These are phyloP conservation scores for Euproctis similis DNA, from an alignment of 2,888 invertebrate genomes.

Conservation along the genomic window DNA sequence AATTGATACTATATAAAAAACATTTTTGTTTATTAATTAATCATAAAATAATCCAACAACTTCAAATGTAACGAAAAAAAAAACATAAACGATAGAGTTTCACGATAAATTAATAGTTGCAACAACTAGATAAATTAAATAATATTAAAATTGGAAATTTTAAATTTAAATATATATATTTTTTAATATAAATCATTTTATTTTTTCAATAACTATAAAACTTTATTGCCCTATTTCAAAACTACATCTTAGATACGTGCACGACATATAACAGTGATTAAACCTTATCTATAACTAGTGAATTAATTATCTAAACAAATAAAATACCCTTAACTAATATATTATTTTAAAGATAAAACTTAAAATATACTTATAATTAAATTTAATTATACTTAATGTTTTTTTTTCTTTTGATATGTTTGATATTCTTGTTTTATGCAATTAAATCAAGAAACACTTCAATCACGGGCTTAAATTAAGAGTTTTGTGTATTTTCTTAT, in stretches of 20 bases:
- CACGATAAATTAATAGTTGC: no score
- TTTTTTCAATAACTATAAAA: slow-evolving; percentile 42
- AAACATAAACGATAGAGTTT: no score
- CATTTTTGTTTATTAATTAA: slow-evolving; percentile 16
- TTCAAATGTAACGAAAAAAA: no score
- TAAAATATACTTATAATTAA: slow-evolving; percentile 33
- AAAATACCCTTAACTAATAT: slow-evolving; percentile 31
- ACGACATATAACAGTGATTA: slow-evolving; percentile 76
- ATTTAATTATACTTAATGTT: slow-evolving; percentile 35
- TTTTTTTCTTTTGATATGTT: slow-evolving; percentile 69
- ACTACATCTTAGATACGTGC: slow-evolving; percentile 65
- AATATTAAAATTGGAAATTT: background rate
- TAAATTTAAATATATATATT: background rate
- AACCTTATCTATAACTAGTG: slow-evolving; percentile 60
- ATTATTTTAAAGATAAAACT: slow-evolving; percentile 33
- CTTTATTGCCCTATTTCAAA: slow-evolving; percentile 64
- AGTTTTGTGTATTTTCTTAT: no score
- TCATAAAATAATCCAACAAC: slow-evolving; percentile 8
- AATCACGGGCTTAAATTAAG: slow-evolving; percentile 9
- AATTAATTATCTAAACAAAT: slow-evolving; percentile 57
- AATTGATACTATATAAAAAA: slow-evolving; percentile 50
- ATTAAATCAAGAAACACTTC: slow-evolving; percentile 33
- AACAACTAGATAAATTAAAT: background rate
- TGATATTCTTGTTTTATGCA: slow-evolving; percentile 63
- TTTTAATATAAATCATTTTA: slow-evolving; percentile 5